Base-by-base conservation (phyloP, 1,140 invertebrate species). In the Pseudachorutes palmiensis region DNA sequence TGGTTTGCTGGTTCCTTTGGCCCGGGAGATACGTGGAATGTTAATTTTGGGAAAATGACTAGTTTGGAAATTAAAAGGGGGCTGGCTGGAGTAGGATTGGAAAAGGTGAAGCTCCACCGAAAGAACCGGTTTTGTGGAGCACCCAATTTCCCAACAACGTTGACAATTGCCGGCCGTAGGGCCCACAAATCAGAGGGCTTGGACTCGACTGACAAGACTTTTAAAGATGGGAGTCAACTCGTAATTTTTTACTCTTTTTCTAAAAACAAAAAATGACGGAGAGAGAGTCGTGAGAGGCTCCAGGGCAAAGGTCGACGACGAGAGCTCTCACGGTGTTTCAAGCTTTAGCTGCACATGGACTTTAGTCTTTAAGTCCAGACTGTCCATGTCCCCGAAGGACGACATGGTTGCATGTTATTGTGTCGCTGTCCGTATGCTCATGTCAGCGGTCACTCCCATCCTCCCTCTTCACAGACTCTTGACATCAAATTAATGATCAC, bases 61-160 rank as follows among this genome's bases (percentile, higher is more conserved):
- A 36, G 59, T 61, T 61, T 61, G 9, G 26, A 61, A 61, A 61
- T 61, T 61, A 61, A 61, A 61, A 61, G 59, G 59, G 59, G 59
- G 59, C 59, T 61, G 59, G 59, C 29, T 32, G 29, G 59, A 61
- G 30, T 29, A 61, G 29, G 33, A 36, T 9, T 14, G 59, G 24
- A 30, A 61, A 36, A 9, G 55, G 28, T 5, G 5, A 36, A 61
- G 9, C 24, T 36, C 16, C 14, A 32, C 9, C 5, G 14, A 58
- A 61, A 61, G 24, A 61, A 61, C 59, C 59, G 59, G 59, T 61
- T 61, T 61, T 61, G 5, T 29, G 33, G 59, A 61, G 59, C 59
- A 61, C 59, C 59, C 29, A 61, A 61, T 32, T 61, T 61, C 24
- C 24, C 29, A 32, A 29, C 55, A 24, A 32, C 9, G 59, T 61